These are phyloP conservation scores for Axea sp. DNA, from an alignment of 2,888 invertebrate genomes.

Conservation along the genomic window DNA sequence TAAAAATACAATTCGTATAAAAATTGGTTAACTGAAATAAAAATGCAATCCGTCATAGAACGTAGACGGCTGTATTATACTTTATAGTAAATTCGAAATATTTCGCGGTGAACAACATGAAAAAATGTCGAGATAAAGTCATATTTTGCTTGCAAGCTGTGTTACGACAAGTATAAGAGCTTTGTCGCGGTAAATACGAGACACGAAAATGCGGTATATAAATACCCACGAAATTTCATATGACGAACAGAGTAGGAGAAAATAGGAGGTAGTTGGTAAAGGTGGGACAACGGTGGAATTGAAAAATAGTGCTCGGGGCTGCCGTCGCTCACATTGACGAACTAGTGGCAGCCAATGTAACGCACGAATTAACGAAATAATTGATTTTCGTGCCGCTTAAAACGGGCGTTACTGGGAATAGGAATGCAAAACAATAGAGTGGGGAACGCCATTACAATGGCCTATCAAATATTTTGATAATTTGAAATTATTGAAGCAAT, in stretches of 20 bases:
- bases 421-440: slow-evolving; percentile 5
- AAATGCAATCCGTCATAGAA: slow-evolving; percentile 44
- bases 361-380: slow-evolving; percentile 73
- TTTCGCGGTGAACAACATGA: slow-evolving; percentile 16
- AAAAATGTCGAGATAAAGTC: slow-evolving; percentile 42
- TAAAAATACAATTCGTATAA: slow-evolving; percentile 5
- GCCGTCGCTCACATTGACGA: slow-evolving; percentile 76
- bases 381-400: slow-evolving; percentile 71
- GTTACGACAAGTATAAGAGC: slow-evolving; percentile 48
- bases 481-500: slow-evolving; percentile 35
- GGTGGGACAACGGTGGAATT: slow-evolving; percentile 74
- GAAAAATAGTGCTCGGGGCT: slow-evolving; percentile 77
- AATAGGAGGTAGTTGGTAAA: slow-evolving; percentile 55
- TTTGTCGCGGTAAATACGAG: slow-evolving; percentile 51
- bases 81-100: slow-evolving; percentile 47
- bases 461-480: slow-evolving; percentile 49
- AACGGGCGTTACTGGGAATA: slow-evolving; percentile 65
- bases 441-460: slow-evolving; percentile 45
- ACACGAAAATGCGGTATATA: slow-evolving; percentile 39
- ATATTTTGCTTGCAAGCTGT: slow-evolving; percentile 39
- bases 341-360: slow-evolving; percentile 76
- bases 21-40: slow-evolving; percentile 15
- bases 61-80: slow-evolving; percentile 14
- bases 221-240: slow-evolving; percentile 45
- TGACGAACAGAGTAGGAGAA: slow-evolving; percentile 47